Conservation (phyloP, 2,888 invertebrate genomes). For the Leptopilina myrica region DNA sequence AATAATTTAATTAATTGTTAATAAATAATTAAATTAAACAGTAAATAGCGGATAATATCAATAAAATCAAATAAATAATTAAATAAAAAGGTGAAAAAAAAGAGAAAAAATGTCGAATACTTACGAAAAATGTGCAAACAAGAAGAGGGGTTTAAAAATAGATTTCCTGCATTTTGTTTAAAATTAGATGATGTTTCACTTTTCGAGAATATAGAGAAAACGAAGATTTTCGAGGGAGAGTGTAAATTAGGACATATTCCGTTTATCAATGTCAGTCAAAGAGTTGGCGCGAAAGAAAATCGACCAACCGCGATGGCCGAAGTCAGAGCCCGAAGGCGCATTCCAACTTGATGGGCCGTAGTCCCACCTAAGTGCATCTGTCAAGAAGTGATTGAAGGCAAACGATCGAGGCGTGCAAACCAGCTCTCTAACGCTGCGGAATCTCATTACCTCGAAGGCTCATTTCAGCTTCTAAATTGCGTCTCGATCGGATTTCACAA, state of each 20-base stretch:
- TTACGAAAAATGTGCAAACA: not conserved
- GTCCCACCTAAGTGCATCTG: conserved; percentile 72
- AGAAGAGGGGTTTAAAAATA: not conserved
- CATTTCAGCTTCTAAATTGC: conserved; percentile 71
- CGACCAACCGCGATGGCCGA: conserved; percentile 47
- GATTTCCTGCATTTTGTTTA: not conserved
- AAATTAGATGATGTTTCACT: not conserved
- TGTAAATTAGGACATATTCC: conserved; percentile 35
- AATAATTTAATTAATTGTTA: too few species aligned
- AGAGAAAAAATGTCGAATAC: too few species aligned
- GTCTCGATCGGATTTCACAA: conserved; percentile 72
- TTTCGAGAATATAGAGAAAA: not conserved
- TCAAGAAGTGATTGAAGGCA: conserved; percentile 75
- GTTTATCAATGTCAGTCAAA: conserved; percentile 34
- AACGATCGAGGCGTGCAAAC: conserved; percentile 66
- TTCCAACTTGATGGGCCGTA: conserved; percentile 70
- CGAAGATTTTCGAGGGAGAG: conserved; percentile 8
- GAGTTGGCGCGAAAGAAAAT: conserved; percentile 35
- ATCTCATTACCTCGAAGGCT: conserved; percentile 70
- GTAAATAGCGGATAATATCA: too few species aligned
- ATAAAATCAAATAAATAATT: too few species aligned
- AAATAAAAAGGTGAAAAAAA: too few species aligned
- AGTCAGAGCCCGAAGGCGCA: conserved; percentile 68
- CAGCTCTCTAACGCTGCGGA: conserved; percentile 43
- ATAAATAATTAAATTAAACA: too few species aligned